phyloP scores from a whole-genome alignment of 2,797 vertebrate species.

The Cyclopterus lumpus region DNA sequence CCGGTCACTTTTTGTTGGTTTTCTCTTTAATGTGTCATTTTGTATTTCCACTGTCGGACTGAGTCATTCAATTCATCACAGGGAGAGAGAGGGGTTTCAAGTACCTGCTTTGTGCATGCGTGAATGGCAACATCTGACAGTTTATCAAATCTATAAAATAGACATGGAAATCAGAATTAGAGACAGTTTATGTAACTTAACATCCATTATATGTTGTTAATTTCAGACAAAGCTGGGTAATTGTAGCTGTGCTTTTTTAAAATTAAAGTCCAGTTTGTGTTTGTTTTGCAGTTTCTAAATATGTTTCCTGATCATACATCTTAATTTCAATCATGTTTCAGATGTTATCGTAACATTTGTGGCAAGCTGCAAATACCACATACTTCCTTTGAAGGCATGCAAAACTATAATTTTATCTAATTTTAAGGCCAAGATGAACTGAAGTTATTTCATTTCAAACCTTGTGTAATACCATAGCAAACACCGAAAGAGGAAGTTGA shows the following conservation, averaged over 20 bases:
- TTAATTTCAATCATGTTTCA: not conserved
- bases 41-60: not conserved
- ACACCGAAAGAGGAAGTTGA: not conserved
- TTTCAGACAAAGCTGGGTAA: not conserved
- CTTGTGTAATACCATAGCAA: not conserved
- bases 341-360: conserved; percentile 8
- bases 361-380: conserved; percentile 1
- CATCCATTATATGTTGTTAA: not conserved
- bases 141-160: not conserved
- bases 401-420: not conserved
- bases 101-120: no score
- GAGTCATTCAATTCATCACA: no score
- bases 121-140: no score
- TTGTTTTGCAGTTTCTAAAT: not conserved
- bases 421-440: conserved; percentile 6
- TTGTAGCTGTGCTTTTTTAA: not conserved
- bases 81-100: no score
- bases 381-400: not conserved
- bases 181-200: not conserved
- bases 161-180: not conserved
- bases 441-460: not conserved
- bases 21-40: not conserved
- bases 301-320: not conserved
- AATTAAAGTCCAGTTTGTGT: not conserved
- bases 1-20: not conserved